phyloP scores from a whole-genome alignment of 1,140 invertebrate species.

The Euschistus heros region DNA sequence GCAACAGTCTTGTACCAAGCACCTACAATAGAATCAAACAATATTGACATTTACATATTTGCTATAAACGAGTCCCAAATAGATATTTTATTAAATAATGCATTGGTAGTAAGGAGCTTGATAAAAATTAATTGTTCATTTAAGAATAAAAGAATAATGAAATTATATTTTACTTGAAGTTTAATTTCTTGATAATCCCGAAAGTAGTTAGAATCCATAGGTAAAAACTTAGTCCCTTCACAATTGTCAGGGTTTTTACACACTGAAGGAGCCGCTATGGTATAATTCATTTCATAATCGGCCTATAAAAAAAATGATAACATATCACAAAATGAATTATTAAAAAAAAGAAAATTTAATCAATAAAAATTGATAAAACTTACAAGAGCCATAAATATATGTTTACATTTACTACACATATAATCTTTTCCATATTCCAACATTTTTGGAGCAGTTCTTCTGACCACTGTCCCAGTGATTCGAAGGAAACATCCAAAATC shows the following conservation, averaged over 20 bases:
- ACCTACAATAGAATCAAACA: neutral
- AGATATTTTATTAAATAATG: too few relatives aligned
- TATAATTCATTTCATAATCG: constrained; percentile 54
- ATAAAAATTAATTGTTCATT: too few relatives aligned
- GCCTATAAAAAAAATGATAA: constrained; percentile 35
- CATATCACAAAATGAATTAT: too few relatives aligned
- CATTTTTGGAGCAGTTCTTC: constrained; percentile 62
- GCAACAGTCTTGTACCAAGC: too few relatives aligned
- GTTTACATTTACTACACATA: constrained; percentile 67
- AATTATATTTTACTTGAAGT: constrained; percentile 48
- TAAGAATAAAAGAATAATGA: too few relatives aligned
- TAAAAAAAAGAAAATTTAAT: too few relatives aligned
- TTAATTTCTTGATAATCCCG: constrained; percentile 88
- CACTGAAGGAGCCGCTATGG: constrained; percentile 44
- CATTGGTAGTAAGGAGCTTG: too few relatives aligned
- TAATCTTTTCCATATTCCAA: constrained; percentile 63
- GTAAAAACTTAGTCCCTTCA: constrained; percentile 42
- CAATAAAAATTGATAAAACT: neutral
- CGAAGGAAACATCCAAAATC: constrained; percentile 56
- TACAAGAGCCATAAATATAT: constrained; percentile 52
- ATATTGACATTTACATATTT: too few relatives aligned
- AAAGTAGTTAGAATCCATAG: constrained; percentile 50
- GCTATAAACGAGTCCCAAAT: too few relatives aligned
- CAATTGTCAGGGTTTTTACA: constrained; percentile 51
- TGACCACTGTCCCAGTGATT: constrained; percentile 56